Conservation (phyloP, 2,113 vertebrate genomes). For the Puma concolor region DNA sequence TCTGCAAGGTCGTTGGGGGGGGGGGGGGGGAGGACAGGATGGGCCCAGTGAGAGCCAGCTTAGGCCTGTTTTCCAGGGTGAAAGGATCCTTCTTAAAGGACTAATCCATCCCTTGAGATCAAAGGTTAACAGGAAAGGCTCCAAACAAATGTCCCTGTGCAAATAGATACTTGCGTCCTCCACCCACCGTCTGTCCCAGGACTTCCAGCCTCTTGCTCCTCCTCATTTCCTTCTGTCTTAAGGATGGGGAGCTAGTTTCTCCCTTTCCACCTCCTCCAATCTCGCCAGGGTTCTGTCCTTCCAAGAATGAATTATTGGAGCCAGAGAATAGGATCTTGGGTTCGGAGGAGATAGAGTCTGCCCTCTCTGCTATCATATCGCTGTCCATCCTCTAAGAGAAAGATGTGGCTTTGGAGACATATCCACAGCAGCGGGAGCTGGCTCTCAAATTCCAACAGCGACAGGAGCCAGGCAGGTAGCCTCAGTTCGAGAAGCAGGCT, state of each 20-base stretch:
- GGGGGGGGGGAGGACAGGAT: conserved; percentile 58
- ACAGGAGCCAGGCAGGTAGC: background rate
- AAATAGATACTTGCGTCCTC: background rate
- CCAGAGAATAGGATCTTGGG: background rate
- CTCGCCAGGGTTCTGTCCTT: background rate
- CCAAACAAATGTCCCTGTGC: background rate
- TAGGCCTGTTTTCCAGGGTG: conserved; percentile 56
- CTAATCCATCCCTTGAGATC: background rate
- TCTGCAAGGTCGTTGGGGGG: conserved; percentile 58
- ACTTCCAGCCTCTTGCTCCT: background rate
- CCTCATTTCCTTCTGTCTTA: background rate
- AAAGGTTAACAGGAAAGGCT: background rate
- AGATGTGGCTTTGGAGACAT: background rate
- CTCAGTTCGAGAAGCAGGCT: background rate
- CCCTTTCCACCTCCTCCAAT: background rate
- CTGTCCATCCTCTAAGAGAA: background rate
- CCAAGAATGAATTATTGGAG: background rate
- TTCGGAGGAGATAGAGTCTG: background rate
- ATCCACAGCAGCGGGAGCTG: background rate
- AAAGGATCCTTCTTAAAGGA: background rate
- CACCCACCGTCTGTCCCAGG: background rate
- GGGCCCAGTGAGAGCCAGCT: conserved; percentile 56
- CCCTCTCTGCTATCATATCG: background rate
- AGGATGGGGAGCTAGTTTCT: background rate
- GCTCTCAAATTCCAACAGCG: background rate